Base-by-base conservation (phyloP, 2,888 invertebrate genomes). In the Minunthozetes semirufus region DNA sequence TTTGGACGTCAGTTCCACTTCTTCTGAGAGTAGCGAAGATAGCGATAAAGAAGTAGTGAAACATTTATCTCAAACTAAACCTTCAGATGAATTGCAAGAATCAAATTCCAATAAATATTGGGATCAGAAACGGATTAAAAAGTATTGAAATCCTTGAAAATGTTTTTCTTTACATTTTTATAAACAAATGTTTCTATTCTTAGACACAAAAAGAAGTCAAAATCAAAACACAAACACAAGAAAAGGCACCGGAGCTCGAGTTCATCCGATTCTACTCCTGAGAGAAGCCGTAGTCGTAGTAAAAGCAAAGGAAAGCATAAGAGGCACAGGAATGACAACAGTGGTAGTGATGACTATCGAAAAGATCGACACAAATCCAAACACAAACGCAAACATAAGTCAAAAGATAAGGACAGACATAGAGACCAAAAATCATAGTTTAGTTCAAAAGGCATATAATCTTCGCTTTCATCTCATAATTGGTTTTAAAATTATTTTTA, bases 1-100 rank as follows among this genome's bases (percentile, higher is more conserved):
- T 1, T 83, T 96, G 75, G 96, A 96, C 82, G 92, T 96, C 0
- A 94, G 94, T 81, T 94, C 94, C 80, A 96, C 95, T 5, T 94
- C 94, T 80, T 94, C 93, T 77, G 94, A 94, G 80, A 90, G 90
- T 27, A 90, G 11, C 13, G 13, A 13, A 13, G 42, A 90, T 78
- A 82, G 82, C 73, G 82, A 82, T 73, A 90, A 94, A 78, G 92
- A 92, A 81, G 48, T 70, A 19, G 1, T 17, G 1, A 48, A 25
- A 19, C 9, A 15, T 61, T 19, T 61, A 13, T 22, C 61, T 61
- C 61, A 61, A 61, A 25, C 61, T 27, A 17, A 25, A 61, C 9
- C 5, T 17, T 11, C 25, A 13, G 3, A 22, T 22, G 4, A 9
- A 19, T n/a, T 22, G 22, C 61, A 17, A n/a, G 27, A 29, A 1